A percentile compares a stretch with the other conserved stretches of the same genome.
These are phyloP conservation scores for Rhorus exstirpatorius DNA, from an alignment of 2,888 invertebrate genomes.

Conservation along the genomic window DNA sequence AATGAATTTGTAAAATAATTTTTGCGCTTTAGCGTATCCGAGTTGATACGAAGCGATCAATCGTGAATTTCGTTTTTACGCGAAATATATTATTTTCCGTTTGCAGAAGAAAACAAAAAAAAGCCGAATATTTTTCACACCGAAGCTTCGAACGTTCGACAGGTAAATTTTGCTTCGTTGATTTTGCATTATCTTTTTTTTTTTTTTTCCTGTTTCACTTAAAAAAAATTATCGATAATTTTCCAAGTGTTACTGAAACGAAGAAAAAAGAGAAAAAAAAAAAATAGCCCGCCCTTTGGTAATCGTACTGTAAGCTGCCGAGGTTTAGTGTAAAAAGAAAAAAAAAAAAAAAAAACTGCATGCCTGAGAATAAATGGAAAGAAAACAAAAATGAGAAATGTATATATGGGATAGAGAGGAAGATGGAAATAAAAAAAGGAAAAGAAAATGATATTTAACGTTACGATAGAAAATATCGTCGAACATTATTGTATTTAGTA, in stretches of 20 bases:
- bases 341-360: conserved; percentile 10
- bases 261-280: conserved; percentile 12
- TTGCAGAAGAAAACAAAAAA: too few species aligned
- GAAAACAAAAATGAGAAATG: conserved; percentile 61
- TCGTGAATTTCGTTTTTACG: too few species aligned
- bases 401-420: conserved; percentile 56
- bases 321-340: conserved; percentile 58
- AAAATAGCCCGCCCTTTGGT: conserved; percentile 23
- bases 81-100: too few species aligned
- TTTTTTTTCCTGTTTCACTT: neutral
- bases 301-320: conserved; percentile 69
- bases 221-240: neutral
- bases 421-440: too few species aligned
- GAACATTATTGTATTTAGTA: conserved; percentile 69
- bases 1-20: too few species aligned
- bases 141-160: too few species aligned
- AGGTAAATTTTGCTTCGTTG: too few species aligned
- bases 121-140: too few species aligned
- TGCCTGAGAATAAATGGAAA: conserved; percentile 64
- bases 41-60: too few species aligned
- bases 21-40: too few species aligned
- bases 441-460: conserved; percentile 57
- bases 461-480: conserved; percentile 55
- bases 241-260: neutral
- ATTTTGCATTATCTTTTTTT: neutral